phyloP scores from a whole-genome alignment of 1,140 invertebrate species.

The Ceratina japonica region DNA sequence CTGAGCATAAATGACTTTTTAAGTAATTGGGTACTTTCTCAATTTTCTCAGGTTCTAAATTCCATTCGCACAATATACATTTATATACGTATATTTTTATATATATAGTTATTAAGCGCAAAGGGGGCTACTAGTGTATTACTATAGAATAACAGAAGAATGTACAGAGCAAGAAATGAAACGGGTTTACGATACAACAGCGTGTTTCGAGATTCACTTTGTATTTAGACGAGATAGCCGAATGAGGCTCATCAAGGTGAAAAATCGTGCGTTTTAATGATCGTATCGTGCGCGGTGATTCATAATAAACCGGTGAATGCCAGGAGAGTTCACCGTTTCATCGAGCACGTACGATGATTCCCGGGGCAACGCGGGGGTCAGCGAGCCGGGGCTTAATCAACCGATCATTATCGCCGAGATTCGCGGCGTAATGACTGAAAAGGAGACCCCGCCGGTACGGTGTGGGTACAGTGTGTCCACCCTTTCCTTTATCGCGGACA shows the following conservation, averaged over 20 bases:
- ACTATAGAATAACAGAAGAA: too few relatives aligned
- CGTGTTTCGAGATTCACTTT: too few relatives aligned
- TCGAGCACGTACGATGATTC: conserved; percentile 50
- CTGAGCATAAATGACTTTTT: too few relatives aligned
- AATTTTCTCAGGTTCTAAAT: too few relatives aligned
- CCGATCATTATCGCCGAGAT: conserved; percentile 62
- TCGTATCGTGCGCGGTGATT: conserved; percentile 42
- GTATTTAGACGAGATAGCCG: neutral
- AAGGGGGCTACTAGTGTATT: too few relatives aligned
- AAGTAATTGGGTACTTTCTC: too few relatives aligned
- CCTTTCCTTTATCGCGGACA: conserved; percentile 54
- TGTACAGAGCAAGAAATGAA: too few relatives aligned
- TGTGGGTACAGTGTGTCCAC: conserved; percentile 8
- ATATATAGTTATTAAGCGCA: too few relatives aligned
- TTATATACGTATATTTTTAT: too few relatives aligned
- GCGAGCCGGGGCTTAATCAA: conserved; percentile 46
- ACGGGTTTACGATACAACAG: too few relatives aligned
- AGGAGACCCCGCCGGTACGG: neutral
- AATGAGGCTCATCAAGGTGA: neutral
- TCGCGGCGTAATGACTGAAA: conserved; percentile 46
- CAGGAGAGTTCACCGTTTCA: conserved; percentile 55
- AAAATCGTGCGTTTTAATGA: too few relatives aligned
- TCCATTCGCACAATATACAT: too few relatives aligned
- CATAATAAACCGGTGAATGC: conserved; percentile 50
- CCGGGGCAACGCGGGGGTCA: conserved; percentile 51